Percentiles rank a stretch among this genome's conserved stretches.
These are phyloP conservation scores for Erynnis tages DNA, from an alignment of 2,888 invertebrate genomes.

Conservation along the genomic window DNA sequence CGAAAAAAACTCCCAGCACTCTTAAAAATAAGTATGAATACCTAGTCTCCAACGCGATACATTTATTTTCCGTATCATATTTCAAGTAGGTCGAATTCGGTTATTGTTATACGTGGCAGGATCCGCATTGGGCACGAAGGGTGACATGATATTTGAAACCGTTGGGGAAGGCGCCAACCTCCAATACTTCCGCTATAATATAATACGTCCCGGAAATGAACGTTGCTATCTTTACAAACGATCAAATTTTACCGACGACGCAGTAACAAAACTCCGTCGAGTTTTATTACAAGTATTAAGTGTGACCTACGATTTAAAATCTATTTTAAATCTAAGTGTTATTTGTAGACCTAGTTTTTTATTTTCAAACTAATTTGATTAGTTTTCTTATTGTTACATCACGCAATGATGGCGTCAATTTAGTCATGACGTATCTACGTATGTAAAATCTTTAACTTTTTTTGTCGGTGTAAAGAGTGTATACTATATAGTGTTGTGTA, in stretches of 20 bases:
- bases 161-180: slow-evolving; percentile 5
- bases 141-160: slow-evolving; percentile 15
- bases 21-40: too few relatives aligned
- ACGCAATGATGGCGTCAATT: too few relatives aligned
- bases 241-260: slow-evolving; percentile 30
- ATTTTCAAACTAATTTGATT: too few relatives aligned
- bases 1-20: too few relatives aligned
- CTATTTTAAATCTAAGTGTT: too few relatives aligned
- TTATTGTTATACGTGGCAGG: slow-evolving; percentile 1
- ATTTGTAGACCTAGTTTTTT: too few relatives aligned
- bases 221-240: slow-evolving; percentile 29
- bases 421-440: too few relatives aligned
- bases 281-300: slow-evolving; percentile 34
- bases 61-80: background rate
- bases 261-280: slow-evolving; percentile 22
- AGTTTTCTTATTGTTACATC: too few relatives aligned
- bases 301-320: background rate
- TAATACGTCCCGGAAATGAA: slow-evolving; percentile 30
- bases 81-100: slow-evolving; percentile 10
- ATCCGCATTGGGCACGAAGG: slow-evolving; percentile 4
- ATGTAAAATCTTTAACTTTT: too few relatives aligned
- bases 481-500: too few relatives aligned
- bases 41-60: too few relatives aligned
- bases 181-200: slow-evolving; percentile 16
- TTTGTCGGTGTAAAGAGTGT: too few relatives aligned